phyloP scores from a whole-genome alignment of 1,140 invertebrate genomes.

The Dufourea novaeangliae region DNA sequence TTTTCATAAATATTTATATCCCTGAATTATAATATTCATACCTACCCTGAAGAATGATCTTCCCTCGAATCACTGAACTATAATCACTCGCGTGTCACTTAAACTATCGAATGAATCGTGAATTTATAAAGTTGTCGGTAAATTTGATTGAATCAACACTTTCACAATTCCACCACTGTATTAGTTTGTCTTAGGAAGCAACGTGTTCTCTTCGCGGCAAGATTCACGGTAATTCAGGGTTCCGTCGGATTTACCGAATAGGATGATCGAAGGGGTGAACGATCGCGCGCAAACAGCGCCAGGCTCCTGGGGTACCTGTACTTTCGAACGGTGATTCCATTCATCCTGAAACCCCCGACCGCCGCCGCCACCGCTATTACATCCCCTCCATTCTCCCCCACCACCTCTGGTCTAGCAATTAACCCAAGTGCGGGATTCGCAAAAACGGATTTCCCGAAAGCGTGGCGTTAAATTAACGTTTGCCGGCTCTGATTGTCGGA shows the following conservation, averaged over 20 bases:
- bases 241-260: background rate
- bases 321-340: constrained; percentile 53
- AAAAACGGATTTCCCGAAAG: constrained; percentile 78
- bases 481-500: constrained; percentile 72
- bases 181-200: background rate
- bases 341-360: constrained; percentile 33
- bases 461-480: constrained; percentile 79
- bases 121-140: too few species aligned
- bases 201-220: background rate
- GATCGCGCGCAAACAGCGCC: constrained; percentile 34
- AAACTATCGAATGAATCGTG: too few species aligned
- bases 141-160: too few species aligned
- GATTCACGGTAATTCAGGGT: too few species aligned
- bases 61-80: too few species aligned
- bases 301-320: constrained; percentile 15
- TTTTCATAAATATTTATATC: too few species aligned
- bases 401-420: constrained; percentile 67
- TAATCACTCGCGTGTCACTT: too few species aligned
- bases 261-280: constrained; percentile 23
- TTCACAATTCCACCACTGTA: too few species aligned
- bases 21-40: too few species aligned
- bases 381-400: too few species aligned
- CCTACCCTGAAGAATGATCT: too few species aligned
- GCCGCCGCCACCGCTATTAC: constrained; percentile 23
- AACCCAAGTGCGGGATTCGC: constrained; percentile 69